Percentiles rank a stretch among this genome's conserved stretches.
These are phyloP conservation scores for Drosophila baimaii DNA, from an alignment of 1,140 invertebrate genomes.

Conservation along the genomic window DNA sequence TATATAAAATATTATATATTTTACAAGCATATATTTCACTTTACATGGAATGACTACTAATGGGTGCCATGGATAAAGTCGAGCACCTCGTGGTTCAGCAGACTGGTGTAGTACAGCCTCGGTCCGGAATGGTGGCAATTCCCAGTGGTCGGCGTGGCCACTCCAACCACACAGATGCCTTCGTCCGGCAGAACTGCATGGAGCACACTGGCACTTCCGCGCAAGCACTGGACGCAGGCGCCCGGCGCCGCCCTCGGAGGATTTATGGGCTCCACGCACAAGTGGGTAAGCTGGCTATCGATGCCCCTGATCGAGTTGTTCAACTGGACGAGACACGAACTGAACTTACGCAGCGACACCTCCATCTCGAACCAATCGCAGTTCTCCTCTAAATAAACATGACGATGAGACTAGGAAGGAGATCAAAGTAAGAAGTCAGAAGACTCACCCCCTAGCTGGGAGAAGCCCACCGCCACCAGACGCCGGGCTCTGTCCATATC, in stretches of 20 bases:
- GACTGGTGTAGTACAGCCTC: conserved; percentile 27
- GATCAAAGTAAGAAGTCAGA: too few species aligned
- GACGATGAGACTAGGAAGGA: too few species aligned
- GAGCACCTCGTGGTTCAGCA: neutral
- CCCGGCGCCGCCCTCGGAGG: fast-evolving
- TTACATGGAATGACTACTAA: too few species aligned
- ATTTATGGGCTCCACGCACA: neutral
- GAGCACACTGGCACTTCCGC: conserved; percentile 36
- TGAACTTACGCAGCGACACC: neutral
- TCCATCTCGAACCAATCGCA: conserved; percentile 3
- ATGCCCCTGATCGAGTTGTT: neutral
- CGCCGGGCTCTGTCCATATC: neutral
- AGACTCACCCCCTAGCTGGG: neutral
- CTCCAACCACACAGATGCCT: conserved; percentile 23
- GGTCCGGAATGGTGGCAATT: neutral
- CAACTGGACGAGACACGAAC: neutral
- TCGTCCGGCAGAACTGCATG: conserved; percentile 13
- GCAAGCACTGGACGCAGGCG: conserved; percentile 20
- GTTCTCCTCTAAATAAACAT: neutral
- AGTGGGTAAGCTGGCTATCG: neutral
- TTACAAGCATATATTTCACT: neutral
- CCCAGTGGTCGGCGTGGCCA: conserved; percentile 50
- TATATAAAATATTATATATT: neutral
- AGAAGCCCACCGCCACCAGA: conserved; percentile 3
- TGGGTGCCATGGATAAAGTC: neutral